Conservation (phyloP, 1,140 invertebrate genomes). For the Drosophila orosa region DNA sequence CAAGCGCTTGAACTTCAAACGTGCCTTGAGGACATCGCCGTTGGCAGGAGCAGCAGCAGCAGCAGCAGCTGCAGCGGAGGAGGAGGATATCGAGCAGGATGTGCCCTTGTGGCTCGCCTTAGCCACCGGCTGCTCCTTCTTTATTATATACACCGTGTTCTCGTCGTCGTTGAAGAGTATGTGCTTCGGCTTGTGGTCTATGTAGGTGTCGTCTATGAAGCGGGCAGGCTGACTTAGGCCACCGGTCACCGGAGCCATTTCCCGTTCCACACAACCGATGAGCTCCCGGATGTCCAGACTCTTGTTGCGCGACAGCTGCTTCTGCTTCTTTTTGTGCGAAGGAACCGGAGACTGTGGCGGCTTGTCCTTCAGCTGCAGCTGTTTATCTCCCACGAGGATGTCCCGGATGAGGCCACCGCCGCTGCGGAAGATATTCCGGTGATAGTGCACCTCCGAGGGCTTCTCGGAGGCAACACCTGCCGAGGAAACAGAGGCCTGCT, state of each 20-base stretch:
- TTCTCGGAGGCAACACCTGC: constrained; percentile 1
- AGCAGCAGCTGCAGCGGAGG: neutral
- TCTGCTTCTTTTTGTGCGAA: constrained; percentile 58
- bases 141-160: constrained; percentile 78
- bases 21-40: constrained; percentile 68
- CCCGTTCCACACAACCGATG: constrained; percentile 69
- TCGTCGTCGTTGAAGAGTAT: constrained; percentile 83
- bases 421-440: constrained; percentile 78
- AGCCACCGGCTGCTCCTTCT: constrained; percentile 76
- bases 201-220: constrained; percentile 80
- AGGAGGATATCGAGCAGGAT: neutral
- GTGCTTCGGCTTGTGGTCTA: constrained; percentile 77
- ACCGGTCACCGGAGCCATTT: constrained; percentile 34
- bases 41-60: constrained; percentile 4
- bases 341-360: constrained; percentile 61
- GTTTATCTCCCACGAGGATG: constrained; percentile 74
- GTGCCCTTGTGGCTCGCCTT: constrained; percentile 44
- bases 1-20: constrained; percentile 75
- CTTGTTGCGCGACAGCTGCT: constrained; percentile 72
- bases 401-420: constrained; percentile 78
- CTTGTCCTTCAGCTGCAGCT: constrained; percentile 66
- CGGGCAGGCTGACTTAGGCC: constrained; percentile 28
- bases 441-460: constrained; percentile 66
- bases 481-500: constrained; percentile 3
- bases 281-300: constrained; percentile 79